Base-by-base conservation (phyloP, 2,888 invertebrate genomes). In the Eupithecia subfuscata region DNA sequence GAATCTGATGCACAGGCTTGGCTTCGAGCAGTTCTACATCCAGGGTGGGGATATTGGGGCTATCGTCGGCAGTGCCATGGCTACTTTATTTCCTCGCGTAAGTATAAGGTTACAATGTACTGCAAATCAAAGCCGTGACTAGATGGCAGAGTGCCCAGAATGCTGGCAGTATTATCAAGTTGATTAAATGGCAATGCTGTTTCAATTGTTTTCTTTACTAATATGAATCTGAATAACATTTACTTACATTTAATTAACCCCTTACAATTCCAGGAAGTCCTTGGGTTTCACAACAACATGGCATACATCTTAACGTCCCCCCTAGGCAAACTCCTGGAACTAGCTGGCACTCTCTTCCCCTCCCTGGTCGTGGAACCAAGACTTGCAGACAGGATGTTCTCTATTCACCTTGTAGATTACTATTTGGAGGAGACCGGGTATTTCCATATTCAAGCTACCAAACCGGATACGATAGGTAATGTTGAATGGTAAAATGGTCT, bases 11-110 rank as follows among this genome's bases (percentile, higher is more conserved):
- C 87, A 95, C 25, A 91, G 96, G 65, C 91, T 98, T 0, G 96
- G 96, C 0, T 95, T 93, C 85, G 87, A 96, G 34, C 94, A 95
- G 84, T 98, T 95, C 87, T 97, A 96, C 87, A 88, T 96, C 0
- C 97, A 97, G 71, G 92, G 90, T 0, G 98, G 98, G 0, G 98
- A 98, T 88, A 98, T 97, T 97, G 98, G 98, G 92, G 2, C 91
- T 84, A 0, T 88, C 91, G 83, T 97, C 6, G 85, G 85, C 2
- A 82, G 76, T 69, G 75, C 73, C 37, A 82, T 92, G 80, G 86
- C 80, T 0, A 91, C 90, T 0, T n/a, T 95, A 80, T 97, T 97
- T 37, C 94, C 91, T 37, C 73, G 90, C 76, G 91, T 91, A 83
- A 82, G 75, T 69, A 40, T 30, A 30, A 30, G 30, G 30, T 30